phyloP scores from a whole-genome alignment of 2,113 vertebrate species.

The Saccopteryx leptura region DNA sequence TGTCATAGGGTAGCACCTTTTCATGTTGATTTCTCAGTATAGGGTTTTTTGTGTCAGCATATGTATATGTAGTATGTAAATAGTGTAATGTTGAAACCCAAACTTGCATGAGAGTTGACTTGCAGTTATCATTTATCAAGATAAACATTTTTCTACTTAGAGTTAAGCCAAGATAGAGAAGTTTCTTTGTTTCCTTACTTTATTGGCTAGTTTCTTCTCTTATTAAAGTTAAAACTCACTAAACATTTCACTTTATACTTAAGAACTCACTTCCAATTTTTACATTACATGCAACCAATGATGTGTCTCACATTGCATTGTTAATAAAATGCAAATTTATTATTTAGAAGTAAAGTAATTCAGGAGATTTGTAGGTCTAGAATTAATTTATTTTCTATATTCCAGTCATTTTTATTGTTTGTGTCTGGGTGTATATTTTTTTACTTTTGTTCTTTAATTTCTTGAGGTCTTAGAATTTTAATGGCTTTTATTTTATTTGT shows the following conservation, averaged over 20 bases:
- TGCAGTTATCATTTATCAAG: conserved; percentile 35
- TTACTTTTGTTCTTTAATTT: conserved; percentile 3
- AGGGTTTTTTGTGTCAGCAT: neutral
- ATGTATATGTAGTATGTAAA: neutral
- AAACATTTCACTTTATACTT: neutral
- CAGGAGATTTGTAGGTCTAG: neutral
- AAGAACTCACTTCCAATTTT: neutral
- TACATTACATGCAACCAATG: neutral
- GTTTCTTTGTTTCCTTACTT: neutral
- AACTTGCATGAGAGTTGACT: neutral
- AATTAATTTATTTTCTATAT: neutral
- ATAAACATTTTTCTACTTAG: neutral
- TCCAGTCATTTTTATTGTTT: neutral
- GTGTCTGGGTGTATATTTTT: neutral
- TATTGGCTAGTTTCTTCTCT: neutral
- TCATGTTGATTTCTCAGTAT: neutral
- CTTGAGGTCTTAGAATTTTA: neutral
- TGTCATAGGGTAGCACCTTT: neutral
- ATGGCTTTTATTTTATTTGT: neutral
- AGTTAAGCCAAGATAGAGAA: neutral
- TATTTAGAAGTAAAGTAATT: neutral
- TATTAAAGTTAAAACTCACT: neutral
- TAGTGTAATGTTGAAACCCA: neutral
- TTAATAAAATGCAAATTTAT: neutral
- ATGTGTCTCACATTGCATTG: neutral